Evolutionary conservation across 64 coral and sea anemone species (phyloP).

Genomic region (Montipora capricornis): DNA sequence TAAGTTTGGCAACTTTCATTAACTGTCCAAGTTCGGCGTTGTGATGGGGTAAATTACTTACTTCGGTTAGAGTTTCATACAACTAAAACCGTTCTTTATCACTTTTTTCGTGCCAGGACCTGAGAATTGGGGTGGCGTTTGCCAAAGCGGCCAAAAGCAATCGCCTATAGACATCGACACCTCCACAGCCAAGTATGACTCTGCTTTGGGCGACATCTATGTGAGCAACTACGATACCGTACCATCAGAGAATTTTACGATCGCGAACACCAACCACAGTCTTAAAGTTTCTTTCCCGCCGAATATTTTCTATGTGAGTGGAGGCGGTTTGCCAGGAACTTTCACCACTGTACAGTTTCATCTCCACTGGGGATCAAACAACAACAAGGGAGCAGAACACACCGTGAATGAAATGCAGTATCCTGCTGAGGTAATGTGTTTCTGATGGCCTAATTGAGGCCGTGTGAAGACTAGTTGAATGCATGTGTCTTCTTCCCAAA

Average conservation of each 20-base stretch:
- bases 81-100: background rate
- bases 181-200: background rate
- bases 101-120: constrained; percentile 5
- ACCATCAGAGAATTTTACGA: background rate
- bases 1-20: no score
- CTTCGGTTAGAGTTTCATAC: background rate
- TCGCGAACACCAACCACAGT: background rate
- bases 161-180: constrained; percentile 46
- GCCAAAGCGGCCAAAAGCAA: constrained; percentile 1
- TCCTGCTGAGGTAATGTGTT: constrained; percentile 19
- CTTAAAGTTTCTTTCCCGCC: background rate
- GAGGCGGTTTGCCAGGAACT: background rate
- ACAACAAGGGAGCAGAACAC: constrained; percentile 46
- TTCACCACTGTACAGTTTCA: background rate
- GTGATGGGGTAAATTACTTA: no score
- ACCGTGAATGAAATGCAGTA: background rate
- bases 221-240: background rate
- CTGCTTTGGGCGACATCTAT: background rate
- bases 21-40: no score
- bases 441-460: no score
- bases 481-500: no score
- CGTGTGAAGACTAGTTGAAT: no score
- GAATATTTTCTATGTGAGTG: background rate
- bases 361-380: constrained; percentile 33
- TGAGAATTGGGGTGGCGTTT: background rate